Conservation (phyloP, 2,113 vertebrate species). For the Sylvilagus bachmani region DNA sequence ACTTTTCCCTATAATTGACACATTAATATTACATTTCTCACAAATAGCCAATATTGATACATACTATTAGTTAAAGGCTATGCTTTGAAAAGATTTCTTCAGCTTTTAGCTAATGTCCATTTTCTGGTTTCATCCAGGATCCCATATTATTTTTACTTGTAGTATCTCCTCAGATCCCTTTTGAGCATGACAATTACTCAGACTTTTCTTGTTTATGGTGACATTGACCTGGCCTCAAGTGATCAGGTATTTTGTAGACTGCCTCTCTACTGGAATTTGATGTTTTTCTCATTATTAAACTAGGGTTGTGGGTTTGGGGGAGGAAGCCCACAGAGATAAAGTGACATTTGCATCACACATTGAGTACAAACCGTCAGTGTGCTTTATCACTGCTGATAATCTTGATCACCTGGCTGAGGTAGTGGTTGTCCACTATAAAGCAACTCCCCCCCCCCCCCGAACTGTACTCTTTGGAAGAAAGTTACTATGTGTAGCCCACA, state of each 20-base stretch:
- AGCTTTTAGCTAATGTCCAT: not conserved
- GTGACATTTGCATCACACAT: not conserved
- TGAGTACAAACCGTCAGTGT: not conserved
- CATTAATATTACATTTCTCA: slow-evolving; percentile 3
- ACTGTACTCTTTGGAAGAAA: slow-evolving; percentile 7
- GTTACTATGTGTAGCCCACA: not conserved
- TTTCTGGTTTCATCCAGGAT: not conserved
- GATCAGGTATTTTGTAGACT: slow-evolving; percentile 27
- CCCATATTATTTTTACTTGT: not conserved
- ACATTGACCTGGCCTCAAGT: slow-evolving; percentile 1
- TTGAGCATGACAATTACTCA: slow-evolving; percentile 47
- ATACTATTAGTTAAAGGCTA: slow-evolving; percentile 11
- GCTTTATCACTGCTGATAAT: not conserved
- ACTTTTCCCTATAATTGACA: slow-evolving; percentile 10
- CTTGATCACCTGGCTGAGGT: not conserved
- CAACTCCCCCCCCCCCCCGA: not conserved
- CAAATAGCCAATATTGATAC: not conserved
- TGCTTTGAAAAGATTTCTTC: slow-evolving; percentile 26
- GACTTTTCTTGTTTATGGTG: slow-evolving; percentile 35
- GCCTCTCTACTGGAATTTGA: not conserved
- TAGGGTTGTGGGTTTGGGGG: not conserved
- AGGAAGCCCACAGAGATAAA: slow-evolving; percentile 4
- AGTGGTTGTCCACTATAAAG: not conserved
- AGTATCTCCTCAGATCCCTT: not conserved
- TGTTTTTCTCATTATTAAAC: slow-evolving; percentile 26